phyloP scores from a whole-genome alignment of 1,140 invertebrate genomes.

The Musca domestica region DNA sequence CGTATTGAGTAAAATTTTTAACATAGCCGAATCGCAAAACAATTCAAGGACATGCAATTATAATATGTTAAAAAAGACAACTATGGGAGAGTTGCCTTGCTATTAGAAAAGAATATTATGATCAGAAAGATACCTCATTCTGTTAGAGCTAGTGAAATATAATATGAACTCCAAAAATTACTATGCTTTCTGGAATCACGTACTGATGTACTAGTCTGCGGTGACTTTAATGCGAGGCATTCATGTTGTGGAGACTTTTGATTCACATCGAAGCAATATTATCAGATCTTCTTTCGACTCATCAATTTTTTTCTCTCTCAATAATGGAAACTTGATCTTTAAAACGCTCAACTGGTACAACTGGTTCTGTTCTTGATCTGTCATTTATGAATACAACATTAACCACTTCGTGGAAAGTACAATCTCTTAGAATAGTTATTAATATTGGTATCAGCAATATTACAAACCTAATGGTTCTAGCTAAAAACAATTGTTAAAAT shows the following conservation, averaged over 20 bases:
- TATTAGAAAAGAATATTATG: neutral
- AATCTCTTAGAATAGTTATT: too few species aligned
- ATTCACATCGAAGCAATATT: neutral
- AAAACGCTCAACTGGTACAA: neutral
- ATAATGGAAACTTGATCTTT: neutral
- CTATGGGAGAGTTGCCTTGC: neutral
- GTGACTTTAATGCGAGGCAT: conserved; percentile 5
- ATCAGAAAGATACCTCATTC: neutral
- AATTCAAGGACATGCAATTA: neutral
- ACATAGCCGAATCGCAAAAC: neutral
- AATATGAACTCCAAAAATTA: neutral
- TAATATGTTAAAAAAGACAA: neutral
- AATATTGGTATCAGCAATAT: too few species aligned
- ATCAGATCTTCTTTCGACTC: neutral
- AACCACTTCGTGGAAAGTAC: too few species aligned
- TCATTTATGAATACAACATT: too few species aligned
- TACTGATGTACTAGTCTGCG: neutral
- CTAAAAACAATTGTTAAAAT: too few species aligned
- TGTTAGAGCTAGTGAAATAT: too few species aligned
- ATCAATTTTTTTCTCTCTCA: neutral
- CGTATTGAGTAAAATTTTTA: neutral
- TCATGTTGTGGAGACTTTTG: neutral
- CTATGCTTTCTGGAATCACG: neutral
- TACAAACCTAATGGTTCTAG: too few species aligned
- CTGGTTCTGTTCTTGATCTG: neutral